Evolutionary conservation across 2,888 invertebrate genomes (phyloP).

Genomic region (Catocala fraxini): DNA sequence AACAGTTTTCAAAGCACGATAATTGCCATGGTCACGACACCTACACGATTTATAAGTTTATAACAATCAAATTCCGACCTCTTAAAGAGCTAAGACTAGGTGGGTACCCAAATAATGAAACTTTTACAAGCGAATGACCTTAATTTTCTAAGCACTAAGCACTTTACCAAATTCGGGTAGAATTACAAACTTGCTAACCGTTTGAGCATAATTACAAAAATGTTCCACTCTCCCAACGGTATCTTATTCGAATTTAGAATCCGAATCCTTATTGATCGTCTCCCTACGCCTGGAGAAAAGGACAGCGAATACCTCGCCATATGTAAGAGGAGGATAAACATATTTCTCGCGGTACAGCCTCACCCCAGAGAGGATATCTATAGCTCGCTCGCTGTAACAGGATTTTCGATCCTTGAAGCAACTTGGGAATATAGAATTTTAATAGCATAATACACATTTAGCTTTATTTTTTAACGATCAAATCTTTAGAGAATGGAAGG

Average conservation of each 20-base stretch:
- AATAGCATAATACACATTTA: conserved; percentile 23
- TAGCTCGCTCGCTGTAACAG: conserved; percentile 43
- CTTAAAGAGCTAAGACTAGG: too few relatives aligned
- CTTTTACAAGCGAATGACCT: conserved; percentile 5
- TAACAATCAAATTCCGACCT: too few relatives aligned
- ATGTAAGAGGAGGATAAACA: conserved; percentile 53
- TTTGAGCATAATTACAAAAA: conserved; percentile 38
- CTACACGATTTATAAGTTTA: too few relatives aligned
- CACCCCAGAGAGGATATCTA: conserved; percentile 61
- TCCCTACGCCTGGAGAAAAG: conserved; percentile 50
- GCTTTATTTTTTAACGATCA: background rate
- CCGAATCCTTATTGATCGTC: conserved; percentile 78
- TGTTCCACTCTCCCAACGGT: conserved; percentile 49
- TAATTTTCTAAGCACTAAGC: background rate
- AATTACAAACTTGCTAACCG: conserved; percentile 21
- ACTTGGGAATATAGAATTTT: conserved; percentile 32
- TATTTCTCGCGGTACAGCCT: conserved; percentile 47
- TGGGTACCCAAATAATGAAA: conserved; percentile 8
- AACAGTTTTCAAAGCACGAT: too few relatives aligned
- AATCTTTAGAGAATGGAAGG: too few relatives aligned
- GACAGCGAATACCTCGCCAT: conserved; percentile 30
- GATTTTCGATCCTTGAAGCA: conserved; percentile 44
- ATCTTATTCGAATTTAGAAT: conserved; percentile 70
- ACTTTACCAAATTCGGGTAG: background rate
- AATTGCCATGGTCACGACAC: too few relatives aligned